Conservation (phyloP, 2,113 vertebrate genomes). For the Lophura nycthemera region DNA sequence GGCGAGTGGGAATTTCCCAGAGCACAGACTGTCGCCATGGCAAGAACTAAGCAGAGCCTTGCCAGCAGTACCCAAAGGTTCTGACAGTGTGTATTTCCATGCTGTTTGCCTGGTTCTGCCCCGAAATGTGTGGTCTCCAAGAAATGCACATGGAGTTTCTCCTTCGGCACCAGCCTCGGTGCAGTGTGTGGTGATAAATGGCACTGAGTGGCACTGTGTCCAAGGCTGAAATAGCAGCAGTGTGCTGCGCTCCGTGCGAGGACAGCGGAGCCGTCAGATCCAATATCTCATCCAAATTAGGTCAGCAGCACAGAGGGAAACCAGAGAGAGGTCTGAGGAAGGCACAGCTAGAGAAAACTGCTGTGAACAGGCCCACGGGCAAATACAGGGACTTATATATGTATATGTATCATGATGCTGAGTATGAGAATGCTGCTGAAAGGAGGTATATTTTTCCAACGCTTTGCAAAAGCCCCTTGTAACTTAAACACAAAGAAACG, state of each 20-base stretch:
- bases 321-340: neutral
- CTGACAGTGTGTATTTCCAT: neutral
- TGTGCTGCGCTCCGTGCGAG: neutral
- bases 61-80: neutral
- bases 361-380: neutral
- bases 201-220: constrained; percentile 17
- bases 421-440: neutral
- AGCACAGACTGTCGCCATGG: neutral
- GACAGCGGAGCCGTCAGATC: constrained; percentile 44
- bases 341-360: neutral
- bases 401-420: neutral
- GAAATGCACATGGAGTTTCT: neutral
- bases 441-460: neutral
- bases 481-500: neutral
- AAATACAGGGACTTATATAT: neutral
- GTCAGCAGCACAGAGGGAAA: constrained; percentile 55
- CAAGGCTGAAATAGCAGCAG: constrained; percentile 26
- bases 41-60: neutral
- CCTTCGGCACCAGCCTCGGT: neutral
- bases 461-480: neutral
- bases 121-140: neutral
- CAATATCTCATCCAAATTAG: constrained; percentile 69
- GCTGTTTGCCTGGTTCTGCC: neutral
- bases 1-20: neutral
- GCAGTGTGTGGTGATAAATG: neutral